Evolutionary conservation across 2,888 invertebrate genomes (phyloP).

Genomic region (Lithophane leautieri): DNA sequence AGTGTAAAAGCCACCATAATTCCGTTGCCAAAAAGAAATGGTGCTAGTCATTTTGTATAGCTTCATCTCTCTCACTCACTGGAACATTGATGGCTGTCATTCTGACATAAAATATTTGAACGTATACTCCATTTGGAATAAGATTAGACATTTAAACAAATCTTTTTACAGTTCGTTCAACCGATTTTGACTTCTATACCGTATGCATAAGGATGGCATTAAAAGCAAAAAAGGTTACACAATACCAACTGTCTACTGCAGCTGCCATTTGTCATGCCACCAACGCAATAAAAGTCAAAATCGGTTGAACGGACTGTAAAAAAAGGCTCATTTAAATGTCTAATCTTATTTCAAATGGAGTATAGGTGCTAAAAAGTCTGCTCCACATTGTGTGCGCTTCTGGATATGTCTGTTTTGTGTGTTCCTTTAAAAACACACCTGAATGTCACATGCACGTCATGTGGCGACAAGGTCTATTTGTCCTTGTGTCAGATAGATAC

Average conservation of each 20-base stretch:
- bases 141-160: no score
- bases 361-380: constrained; percentile 6
- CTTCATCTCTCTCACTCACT: neutral
- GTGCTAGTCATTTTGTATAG: neutral
- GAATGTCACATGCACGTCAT: neutral
- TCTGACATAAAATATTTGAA: neutral
- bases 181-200: no score
- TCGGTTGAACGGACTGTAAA: no score
- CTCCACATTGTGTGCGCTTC: constrained; percentile 27
- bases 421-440: constrained; percentile 4
- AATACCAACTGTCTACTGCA: no score
- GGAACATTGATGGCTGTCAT: neutral
- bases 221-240: no score
- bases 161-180: no score
- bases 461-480: neutral
- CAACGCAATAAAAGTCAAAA: no score
- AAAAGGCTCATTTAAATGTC: no score
- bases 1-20: neutral
- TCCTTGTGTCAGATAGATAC: neutral
- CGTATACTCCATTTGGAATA: no score
- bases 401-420: constrained; percentile 49
- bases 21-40: constrained; percentile 6
- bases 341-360: no score
- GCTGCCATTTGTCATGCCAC: no score
- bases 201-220: no score